Conservation (phyloP, 2,797 vertebrate species). For the Muscicapa comitata region DNA sequence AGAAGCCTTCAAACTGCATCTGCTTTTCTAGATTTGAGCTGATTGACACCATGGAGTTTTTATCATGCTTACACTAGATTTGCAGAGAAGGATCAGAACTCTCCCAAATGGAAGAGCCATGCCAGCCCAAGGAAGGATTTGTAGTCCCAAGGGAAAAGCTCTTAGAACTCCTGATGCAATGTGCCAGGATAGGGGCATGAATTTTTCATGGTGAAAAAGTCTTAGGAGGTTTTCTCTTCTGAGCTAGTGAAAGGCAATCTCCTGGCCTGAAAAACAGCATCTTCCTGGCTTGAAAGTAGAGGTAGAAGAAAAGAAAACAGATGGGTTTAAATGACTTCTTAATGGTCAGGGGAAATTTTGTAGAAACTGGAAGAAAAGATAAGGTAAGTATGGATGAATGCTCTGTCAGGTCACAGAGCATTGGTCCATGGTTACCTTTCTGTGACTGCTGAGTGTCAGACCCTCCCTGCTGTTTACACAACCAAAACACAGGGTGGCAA, state of each 20-base stretch:
- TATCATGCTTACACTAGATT: not conserved
- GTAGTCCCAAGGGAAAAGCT: not conserved
- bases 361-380: not conserved
- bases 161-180: not conserved
- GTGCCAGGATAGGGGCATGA: not conserved
- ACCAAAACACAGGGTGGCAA: no score
- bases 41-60: not conserved
- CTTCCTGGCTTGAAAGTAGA: not conserved
- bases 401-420: not conserved
- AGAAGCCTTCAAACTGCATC: not conserved
- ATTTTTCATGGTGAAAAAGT: not conserved
- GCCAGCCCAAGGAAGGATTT: not conserved
- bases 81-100: not conserved
- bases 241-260: not conserved
- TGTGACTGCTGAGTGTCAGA: not conserved
- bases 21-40: not conserved
- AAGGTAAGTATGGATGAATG: not conserved
- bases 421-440: accelerated
- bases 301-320: not conserved
- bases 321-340: not conserved
- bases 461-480: not conserved
- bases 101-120: not conserved
- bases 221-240: not conserved
- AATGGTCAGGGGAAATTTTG: not conserved
- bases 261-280: not conserved